These are phyloP conservation scores for Hypselothyrea guttata DNA, from an alignment of 2,888 invertebrate species.

Conservation along the genomic window DNA sequence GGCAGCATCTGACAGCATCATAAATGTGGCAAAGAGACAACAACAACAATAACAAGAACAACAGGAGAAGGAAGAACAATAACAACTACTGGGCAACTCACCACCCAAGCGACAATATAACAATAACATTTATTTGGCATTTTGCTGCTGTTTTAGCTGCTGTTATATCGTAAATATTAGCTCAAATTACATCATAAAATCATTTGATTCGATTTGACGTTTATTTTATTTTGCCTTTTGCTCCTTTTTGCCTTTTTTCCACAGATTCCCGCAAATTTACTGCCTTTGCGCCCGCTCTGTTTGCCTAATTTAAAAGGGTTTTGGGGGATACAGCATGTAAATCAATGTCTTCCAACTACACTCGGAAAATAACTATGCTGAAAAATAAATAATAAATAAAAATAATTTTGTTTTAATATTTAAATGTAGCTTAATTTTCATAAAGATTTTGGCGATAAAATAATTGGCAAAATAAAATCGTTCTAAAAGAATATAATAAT, in stretches of 20 bases:
- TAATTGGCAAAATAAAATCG: too few relatives aligned
- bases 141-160: constrained; percentile 81
- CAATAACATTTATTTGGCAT: constrained; percentile 81
- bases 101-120: constrained; percentile 81
- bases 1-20: constrained; percentile 44
- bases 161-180: constrained; percentile 82
- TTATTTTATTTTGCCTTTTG: constrained; percentile 73
- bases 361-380: neutral
- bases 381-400: too few relatives aligned
- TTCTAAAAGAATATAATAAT: too few relatives aligned
- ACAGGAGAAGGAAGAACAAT: constrained; percentile 21
- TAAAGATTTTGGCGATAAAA: too few relatives aligned
- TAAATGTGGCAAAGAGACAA: constrained; percentile 54
- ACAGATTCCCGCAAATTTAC: constrained; percentile 44
- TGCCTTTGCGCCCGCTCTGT: constrained; percentile 35
- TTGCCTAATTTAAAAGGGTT: constrained; percentile 14
- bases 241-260: constrained; percentile 3
- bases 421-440: too few relatives aligned
- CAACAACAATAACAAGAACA: constrained; percentile 12
- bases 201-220: constrained; percentile 82
- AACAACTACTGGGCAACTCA: constrained; percentile 30
- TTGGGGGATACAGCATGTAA: constrained; percentile 10
- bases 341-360: constrained; percentile 18
- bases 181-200: constrained; percentile 82
- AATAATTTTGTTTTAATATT: too few relatives aligned